Evolutionary conservation across 1,140 invertebrate species (phyloP).

Genomic region (Triops cancriformis): DNA sequence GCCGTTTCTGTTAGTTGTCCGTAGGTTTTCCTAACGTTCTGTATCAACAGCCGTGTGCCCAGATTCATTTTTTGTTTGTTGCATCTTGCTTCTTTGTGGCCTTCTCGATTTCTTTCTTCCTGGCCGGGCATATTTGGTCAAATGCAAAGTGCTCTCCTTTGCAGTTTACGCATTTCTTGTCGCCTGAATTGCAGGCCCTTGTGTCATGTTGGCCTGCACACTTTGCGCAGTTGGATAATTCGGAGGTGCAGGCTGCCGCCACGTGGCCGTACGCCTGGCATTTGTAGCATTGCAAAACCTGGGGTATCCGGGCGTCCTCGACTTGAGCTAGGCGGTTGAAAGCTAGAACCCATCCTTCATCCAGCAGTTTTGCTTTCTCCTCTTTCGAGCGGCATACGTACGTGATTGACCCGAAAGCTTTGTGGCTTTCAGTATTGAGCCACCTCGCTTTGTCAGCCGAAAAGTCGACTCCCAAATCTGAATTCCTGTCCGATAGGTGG

Average conservation of each 20-base stretch:
- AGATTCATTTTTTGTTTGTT: no score
- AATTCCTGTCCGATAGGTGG: constrained; percentile 17
- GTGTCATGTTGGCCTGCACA: background rate
- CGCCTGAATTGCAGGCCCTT: no score
- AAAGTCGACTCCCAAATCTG: background rate
- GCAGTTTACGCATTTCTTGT: no score
- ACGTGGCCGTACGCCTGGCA: constrained; percentile 17
- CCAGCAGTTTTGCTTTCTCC: background rate
- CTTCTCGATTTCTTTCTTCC: no score
- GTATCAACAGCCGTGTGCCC: no score
- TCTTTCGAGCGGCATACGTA: background rate
- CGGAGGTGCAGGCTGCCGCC: background rate
- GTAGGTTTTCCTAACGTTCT: no score
- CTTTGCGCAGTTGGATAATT: background rate
- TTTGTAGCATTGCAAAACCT: constrained; percentile 16
- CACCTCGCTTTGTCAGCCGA: background rate
- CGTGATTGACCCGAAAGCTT: background rate
- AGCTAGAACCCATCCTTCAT: background rate
- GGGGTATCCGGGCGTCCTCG: background rate
- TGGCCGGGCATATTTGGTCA: no score
- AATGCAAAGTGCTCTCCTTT: no score
- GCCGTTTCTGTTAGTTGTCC: no score
- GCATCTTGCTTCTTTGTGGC: no score
- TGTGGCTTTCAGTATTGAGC: background rate
- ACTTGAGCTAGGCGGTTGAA: constrained; percentile 18